Base-by-base conservation (phyloP, 1,140 invertebrate species). In the Drosophila oshimai region DNA sequence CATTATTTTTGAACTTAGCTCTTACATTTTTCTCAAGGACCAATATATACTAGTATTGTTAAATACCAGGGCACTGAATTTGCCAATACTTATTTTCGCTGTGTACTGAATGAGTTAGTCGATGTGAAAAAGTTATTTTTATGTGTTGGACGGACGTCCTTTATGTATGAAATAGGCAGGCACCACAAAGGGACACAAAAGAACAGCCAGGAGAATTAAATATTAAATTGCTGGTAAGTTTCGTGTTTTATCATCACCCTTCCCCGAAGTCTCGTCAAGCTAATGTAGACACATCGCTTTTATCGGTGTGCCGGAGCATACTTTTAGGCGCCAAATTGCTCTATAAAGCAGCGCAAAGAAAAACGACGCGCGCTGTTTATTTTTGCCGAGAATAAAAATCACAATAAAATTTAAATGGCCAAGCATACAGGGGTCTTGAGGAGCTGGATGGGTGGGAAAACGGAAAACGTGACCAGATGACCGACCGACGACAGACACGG, bases 401-500 rank as follows among this genome's bases (percentile, higher is more conserved):
- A 68, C 67, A 84, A 84, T 87, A 87, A 84, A 86, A 84, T 86
- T 80, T 76, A 80, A 80, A 84, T 87, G 75, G 80, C 81, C 65
- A 60, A 62, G 47, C 55, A 65, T 55, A 36, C 45, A 36, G 10
- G 36, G 15, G 50, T n/a, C 49, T 39, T n/a, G 28, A 42, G 46
- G n/a, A 45, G 10, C 39, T 13, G 50, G 44, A 36, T 29, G 47
- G 37, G 39, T 7, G 22, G 26, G 50, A 26, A 47, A n/a, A n/a
- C 17, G 34, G 37, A 39, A 65, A 75, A 75, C 74, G 70, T 74
- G 79, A 72, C 50, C 70, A 64, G 54, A 79, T 71, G 70, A 58
- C 51, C 29, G 39, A 26, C 57, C 17, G 49, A 58, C 41, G 42
- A 31, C 20, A 41, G 58, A 61, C 53, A 20, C 54, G 29, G 54